A percentile compares a stretch with the other conserved stretches of the same genome.
phyloP scores from a whole-genome alignment of 1,140 invertebrate genomes.

The Orussus abietinus region DNA sequence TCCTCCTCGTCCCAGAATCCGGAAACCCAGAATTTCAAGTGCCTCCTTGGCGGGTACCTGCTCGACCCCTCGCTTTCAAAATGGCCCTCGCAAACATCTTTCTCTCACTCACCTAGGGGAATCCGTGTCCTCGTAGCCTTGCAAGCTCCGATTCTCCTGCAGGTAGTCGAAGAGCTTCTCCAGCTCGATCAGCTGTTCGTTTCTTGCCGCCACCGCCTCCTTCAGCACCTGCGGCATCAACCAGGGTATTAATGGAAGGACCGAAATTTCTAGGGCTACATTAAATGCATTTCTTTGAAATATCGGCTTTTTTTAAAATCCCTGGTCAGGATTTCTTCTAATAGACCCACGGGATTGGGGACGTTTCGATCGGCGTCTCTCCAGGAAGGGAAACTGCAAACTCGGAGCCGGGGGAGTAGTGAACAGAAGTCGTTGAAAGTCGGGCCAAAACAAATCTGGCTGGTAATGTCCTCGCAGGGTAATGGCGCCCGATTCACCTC shows the following conservation, averaged over 20 bases:
- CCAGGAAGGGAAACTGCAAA: too few relatives aligned
- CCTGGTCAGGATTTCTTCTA: too few relatives aligned
- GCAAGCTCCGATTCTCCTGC: constrained; percentile 56
- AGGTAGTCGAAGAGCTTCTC: constrained; percentile 62
- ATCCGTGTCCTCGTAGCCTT: constrained; percentile 49
- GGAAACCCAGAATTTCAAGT: too few relatives aligned
- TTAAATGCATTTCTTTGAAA: too few relatives aligned
- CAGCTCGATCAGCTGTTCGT: constrained; percentile 60
- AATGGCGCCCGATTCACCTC: too few relatives aligned
- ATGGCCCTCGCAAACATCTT: too few relatives aligned
- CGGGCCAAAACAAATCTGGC: constrained; percentile 19
- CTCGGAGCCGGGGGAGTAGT: background rate
- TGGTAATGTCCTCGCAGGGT: constrained; percentile 16
- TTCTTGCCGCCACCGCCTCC: constrained; percentile 48
- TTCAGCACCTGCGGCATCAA: constrained; percentile 41
- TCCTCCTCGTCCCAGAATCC: too few relatives aligned
- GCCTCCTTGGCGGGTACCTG: background rate
- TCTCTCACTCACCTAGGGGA: constrained; percentile 47
- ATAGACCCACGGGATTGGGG: too few relatives aligned
- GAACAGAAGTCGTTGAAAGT: background rate
- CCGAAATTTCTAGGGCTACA: too few relatives aligned
- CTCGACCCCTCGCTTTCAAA: constrained; percentile 1
- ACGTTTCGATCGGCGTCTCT: too few relatives aligned
- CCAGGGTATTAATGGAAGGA: too few relatives aligned
- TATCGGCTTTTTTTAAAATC: too few relatives aligned